Percentiles rank a stretch among this genome's conserved stretches.
These are phyloP conservation scores for Lumbricus terrestris DNA, from an alignment of 2,888 invertebrate genomes.

Conservation along the genomic window DNA sequence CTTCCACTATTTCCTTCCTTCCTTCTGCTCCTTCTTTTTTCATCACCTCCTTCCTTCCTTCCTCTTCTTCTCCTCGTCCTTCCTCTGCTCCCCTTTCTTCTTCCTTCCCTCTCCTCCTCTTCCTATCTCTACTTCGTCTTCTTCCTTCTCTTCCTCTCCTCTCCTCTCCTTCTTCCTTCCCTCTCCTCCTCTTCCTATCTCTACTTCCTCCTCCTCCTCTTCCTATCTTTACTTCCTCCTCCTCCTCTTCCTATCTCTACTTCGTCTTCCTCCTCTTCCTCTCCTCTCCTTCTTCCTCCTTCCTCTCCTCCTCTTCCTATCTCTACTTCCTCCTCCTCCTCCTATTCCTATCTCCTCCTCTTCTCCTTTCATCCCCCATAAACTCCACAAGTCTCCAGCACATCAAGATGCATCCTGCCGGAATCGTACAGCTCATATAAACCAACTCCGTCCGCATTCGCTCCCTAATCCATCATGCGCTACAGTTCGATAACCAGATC, in stretches of 20 bases:
- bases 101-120: background rate
- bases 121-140: background rate
- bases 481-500: too few relatives aligned
- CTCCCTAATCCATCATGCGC: conserved; percentile 5
- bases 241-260: background rate
- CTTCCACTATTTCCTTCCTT: background rate
- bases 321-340: background rate
- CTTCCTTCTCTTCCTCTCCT: too few relatives aligned
- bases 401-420: background rate
- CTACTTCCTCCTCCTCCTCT: conserved; percentile 34
- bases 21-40: background rate
- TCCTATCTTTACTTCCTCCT: background rate
- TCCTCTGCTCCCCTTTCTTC: background rate
- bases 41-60: background rate
- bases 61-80: too few relatives aligned
- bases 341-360: background rate
- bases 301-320: background rate
- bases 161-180: background rate
- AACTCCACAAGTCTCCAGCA: background rate
- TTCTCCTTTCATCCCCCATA: background rate
- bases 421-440: background rate
- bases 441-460: background rate
- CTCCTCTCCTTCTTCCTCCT: background rate
- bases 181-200: too few relatives aligned
- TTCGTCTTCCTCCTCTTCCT: background rate